These are phyloP conservation scores for Philaethria dido DNA, from an alignment of 2,888 invertebrate species.

Conservation along the genomic window DNA sequence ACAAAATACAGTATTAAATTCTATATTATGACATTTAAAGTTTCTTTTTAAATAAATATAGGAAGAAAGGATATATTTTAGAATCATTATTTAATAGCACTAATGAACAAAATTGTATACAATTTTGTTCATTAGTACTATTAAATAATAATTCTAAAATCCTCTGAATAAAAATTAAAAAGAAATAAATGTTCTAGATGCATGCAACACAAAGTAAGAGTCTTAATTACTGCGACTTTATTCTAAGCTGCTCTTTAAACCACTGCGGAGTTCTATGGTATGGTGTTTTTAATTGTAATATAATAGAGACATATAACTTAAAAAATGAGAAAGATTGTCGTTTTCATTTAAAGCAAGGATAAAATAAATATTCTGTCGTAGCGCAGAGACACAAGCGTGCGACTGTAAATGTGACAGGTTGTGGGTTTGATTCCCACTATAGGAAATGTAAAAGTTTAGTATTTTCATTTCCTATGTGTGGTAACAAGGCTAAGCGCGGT, in stretches of 20 bases:
- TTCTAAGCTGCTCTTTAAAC: slow-evolving; percentile 24
- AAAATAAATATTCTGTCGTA: too few species aligned
- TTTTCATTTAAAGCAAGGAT: too few species aligned
- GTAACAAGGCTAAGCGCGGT: too few species aligned
- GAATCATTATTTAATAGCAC: not conserved
- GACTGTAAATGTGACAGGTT: too few species aligned
- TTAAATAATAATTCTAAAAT: not conserved
- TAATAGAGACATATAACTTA: not conserved
- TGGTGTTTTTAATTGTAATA: slow-evolving; percentile 21
- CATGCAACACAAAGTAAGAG: slow-evolving; percentile 10
- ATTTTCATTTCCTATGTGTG: too few species aligned
- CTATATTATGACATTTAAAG: too few species aligned
- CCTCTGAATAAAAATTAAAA: slow-evolving; percentile 11
- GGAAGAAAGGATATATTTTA: too few species aligned
- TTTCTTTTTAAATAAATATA: too few species aligned
- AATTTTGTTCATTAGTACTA: not conserved
- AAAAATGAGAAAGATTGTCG: not conserved
- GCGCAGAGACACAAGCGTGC: too few species aligned
- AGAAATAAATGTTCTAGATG: slow-evolving; percentile 2
- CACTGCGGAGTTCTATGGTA: not conserved
- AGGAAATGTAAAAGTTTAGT: too few species aligned
- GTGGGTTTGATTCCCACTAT: too few species aligned
- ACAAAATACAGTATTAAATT: too few species aligned
- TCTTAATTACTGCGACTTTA: slow-evolving; percentile 25
- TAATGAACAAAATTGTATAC: not conserved